A percentile compares a stretch with the other conserved stretches of the same genome.
Evolutionary conservation across 2,888 invertebrate genomes (phyloP).

Genomic region (Escarpia spicata): DNA sequence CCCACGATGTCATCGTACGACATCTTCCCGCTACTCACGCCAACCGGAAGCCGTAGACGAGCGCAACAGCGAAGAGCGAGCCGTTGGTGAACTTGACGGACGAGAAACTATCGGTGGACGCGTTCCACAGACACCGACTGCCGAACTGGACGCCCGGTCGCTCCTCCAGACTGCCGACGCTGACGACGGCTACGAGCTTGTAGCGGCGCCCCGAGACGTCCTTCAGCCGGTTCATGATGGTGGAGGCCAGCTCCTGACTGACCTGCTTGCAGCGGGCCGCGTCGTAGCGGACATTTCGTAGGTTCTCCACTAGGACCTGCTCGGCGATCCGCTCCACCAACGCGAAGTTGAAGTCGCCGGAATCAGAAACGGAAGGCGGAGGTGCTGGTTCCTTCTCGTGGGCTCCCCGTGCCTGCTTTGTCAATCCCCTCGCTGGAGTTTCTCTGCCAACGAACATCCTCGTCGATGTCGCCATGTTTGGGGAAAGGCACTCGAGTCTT

Average conservation of each 20-base stretch:
- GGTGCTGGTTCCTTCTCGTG: neutral
- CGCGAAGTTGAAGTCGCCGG: neutral
- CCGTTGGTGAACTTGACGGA: slow-evolving; percentile 57
- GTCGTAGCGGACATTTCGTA: slow-evolving; percentile 44
- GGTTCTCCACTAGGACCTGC: slow-evolving; percentile 28
- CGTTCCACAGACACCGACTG: slow-evolving; percentile 59
- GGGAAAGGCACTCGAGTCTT: neutral
- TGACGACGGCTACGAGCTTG: slow-evolving; percentile 59
- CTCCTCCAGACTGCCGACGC: slow-evolving; percentile 56
- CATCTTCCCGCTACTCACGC: neutral
- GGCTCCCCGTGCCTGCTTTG: neutral
- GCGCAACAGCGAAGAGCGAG: slow-evolving; percentile 58
- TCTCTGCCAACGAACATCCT: neutral
- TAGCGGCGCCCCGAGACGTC: slow-evolving; percentile 47
- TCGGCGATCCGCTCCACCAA: slow-evolving; percentile 32
- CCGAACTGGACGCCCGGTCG: slow-evolving; percentile 59
- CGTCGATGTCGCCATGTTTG: neutral
- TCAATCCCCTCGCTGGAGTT: neutral
- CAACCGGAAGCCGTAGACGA: slow-evolving; percentile 51
- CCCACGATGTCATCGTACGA: neutral
- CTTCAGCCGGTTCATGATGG: slow-evolving; percentile 53
- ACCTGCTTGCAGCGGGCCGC: slow-evolving; percentile 48
- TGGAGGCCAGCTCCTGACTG: slow-evolving; percentile 51
- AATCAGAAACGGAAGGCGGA: neutral
- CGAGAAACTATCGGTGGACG: slow-evolving; percentile 59